Evolutionary conservation across 2,797 vertebrate genomes (phyloP), one percentile per base, ranked within the genome.

Genomic region (Phoeniculus purpureus): DNA sequence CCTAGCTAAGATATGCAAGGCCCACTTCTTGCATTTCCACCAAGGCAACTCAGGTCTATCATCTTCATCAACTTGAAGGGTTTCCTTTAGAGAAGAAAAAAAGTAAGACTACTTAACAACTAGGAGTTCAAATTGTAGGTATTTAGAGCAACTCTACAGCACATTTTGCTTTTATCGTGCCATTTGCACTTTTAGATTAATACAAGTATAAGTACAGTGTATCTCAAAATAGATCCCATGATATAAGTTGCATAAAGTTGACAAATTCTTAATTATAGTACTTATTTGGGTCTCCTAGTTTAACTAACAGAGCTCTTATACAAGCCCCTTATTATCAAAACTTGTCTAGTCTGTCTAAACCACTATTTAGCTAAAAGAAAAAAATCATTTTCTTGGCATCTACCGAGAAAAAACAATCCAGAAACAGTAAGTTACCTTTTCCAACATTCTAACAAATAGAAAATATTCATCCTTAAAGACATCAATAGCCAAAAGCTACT

Each of bases 1-100:
- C 22, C 99, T 98, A 93, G 99, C 99, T 97, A 99, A 97, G 95
- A 99, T 99, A 98, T 99, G 99, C 94, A 99, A 98, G 64, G 99
- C 99, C 99, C 99, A 99, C 95, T 99, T 99, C 97, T 99, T 99
- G 97, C 99, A 99, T 96, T 99, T 99, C 99, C 99, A 99, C 99
- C 99, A 99, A 10, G 99, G 99, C 95, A 99, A 98, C 95, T 99
- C 99, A 18, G 99, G 99, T 85, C 99, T 97, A 94, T 99, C 99
- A 73, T 99, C 99, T 97, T 99, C 99, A 96, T 99, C 99, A 89
- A 99, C 98, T 96, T 99, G 99, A 96, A 99, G 98, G 1, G 99
- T 99, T 98, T 99, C 99, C 99, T 99, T 95, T 67, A 89, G 59
- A 7, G 59, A 55, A 67, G 8, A 20, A 8, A 10, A 27, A 18